Conservation (phyloP, 2,797 vertebrate species). For the Typhlichthys subterraneus region DNA sequence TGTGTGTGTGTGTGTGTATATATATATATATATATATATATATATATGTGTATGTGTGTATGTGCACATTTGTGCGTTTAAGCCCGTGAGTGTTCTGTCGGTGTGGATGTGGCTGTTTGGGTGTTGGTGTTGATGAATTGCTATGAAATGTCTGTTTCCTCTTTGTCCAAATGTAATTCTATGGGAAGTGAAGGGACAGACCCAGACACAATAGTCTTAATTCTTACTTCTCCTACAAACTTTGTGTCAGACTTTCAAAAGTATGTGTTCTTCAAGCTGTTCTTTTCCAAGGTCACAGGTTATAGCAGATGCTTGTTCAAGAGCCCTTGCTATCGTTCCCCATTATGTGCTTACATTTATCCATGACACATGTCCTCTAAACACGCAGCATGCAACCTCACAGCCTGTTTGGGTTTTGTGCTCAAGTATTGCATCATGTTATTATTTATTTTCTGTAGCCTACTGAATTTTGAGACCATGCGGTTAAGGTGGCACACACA, state of each 20-base stretch:
- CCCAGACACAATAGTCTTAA: conserved; percentile 32
- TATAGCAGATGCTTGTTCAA: conserved; percentile 36
- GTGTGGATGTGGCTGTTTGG: neutral
- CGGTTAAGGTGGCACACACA: too few species aligned
- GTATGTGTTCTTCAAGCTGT: conserved; percentile 3
- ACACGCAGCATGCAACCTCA: conserved; percentile 31
- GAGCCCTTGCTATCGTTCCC: conserved; percentile 47
- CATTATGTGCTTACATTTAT: conserved; percentile 36
- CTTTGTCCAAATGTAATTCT: conserved; percentile 32
- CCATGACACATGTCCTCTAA: conserved; percentile 42
- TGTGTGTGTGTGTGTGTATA: neutral
- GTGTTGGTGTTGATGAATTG: conserved; percentile 50
- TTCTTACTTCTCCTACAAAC: conserved; percentile 35
- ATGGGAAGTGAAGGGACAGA: conserved; percentile 29
- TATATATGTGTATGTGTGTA: too few species aligned
- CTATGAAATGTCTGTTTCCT: conserved; percentile 28
- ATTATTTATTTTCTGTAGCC: too few species aligned
- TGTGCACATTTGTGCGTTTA: too few species aligned
- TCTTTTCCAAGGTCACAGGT: conserved; percentile 46
- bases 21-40: too few species aligned
- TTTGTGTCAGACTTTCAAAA: conserved; percentile 24
- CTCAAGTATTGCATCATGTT: too few species aligned
- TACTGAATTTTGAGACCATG: too few species aligned
- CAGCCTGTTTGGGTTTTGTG: conserved; percentile 19
- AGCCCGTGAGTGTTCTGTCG: neutral